These are phyloP conservation scores for Coregonus ussuriensis DNA, from an alignment of 2,797 vertebrate species.

Conservation along the genomic window DNA sequence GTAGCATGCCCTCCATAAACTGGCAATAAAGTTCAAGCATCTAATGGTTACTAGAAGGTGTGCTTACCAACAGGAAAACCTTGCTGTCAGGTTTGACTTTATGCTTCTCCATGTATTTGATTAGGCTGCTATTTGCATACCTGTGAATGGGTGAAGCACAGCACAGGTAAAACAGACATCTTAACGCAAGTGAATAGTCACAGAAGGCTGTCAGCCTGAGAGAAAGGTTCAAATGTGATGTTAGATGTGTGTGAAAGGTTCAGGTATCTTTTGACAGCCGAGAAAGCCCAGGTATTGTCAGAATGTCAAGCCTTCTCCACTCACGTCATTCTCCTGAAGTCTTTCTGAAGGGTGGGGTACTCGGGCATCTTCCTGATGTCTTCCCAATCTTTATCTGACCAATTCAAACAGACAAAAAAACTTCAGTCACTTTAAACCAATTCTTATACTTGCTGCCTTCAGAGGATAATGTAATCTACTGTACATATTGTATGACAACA, in stretches of 20 bases:
- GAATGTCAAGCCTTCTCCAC: slow-evolving; percentile 49
- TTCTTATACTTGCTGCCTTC: neutral
- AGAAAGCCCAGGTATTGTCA: neutral
- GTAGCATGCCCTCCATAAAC: neutral
- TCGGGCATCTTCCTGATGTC: slow-evolving; percentile 99
- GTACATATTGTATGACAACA: neutral
- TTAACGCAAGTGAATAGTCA: no score
- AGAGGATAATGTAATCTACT: neutral
- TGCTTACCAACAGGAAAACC: slow-evolving; percentile 92
- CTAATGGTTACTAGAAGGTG: neutral
- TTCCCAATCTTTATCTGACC: slow-evolving; percentile 98
- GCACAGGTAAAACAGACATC: neutral
- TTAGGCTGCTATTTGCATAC: slow-evolving; percentile 97
- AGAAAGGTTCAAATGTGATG: neutral
- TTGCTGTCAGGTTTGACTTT: slow-evolving; percentile 99
- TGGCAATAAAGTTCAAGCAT: neutral
- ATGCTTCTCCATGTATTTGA: slow-evolving; percentile 99
- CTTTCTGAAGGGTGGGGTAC: slow-evolving; percentile 96
- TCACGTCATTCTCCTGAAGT: slow-evolving; percentile 98
- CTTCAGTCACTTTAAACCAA: neutral
- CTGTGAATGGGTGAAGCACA: slow-evolving; percentile 69
- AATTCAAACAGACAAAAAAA: neutral
- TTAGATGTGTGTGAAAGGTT: neutral
- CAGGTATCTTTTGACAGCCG: neutral
- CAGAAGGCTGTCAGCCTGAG: neutral